Percentiles rank a stretch among this genome's conserved stretches.
phyloP scores from a whole-genome alignment of 1,140 invertebrate genomes.

The Drosophila pectinifera region DNA sequence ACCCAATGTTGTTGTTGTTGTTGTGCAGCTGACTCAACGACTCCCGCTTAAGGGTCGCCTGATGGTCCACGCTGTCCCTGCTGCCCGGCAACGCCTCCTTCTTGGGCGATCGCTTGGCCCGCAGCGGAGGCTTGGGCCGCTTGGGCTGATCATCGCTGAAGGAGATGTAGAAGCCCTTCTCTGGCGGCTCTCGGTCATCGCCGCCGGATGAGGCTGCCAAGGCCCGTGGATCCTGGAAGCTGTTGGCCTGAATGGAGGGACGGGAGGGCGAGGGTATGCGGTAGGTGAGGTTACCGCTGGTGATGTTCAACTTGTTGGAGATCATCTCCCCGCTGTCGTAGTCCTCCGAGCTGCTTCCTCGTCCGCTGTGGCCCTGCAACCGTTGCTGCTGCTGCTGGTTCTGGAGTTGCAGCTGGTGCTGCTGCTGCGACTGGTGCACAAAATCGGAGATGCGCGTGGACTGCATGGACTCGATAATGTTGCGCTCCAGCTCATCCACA shows the following conservation, averaged over 20 bases:
- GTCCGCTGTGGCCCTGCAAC: slow-evolving; percentile 59
- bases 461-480: slow-evolving; percentile 82
- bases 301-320: slow-evolving; percentile 89
- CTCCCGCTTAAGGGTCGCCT: slow-evolving; percentile 83
- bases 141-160: slow-evolving; percentile 95
- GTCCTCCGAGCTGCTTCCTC: slow-evolving; percentile 75
- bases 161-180: slow-evolving; percentile 98
- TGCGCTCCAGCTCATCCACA: slow-evolving; percentile 81
- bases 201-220: slow-evolving; percentile 37
- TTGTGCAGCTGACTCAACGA: slow-evolving; percentile 85
- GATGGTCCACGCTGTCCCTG: slow-evolving; percentile 80
- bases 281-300: slow-evolving; percentile 94
- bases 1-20: slow-evolving; percentile 66
- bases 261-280: slow-evolving; percentile 92
- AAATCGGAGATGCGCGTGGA: slow-evolving; percentile 79
- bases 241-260: slow-evolving; percentile 89
- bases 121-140: slow-evolving; percentile 93
- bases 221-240: slow-evolving; percentile 87
- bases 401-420: slow-evolving; percentile 62
- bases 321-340: slow-evolving; percentile 78
- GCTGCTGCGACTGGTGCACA: slow-evolving; percentile 69
- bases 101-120: slow-evolving; percentile 91
- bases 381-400: slow-evolving; percentile 46
- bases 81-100: slow-evolving; percentile 87
- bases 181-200: slow-evolving; percentile 86